Conservation (phyloP, 2,797 vertebrate species). For the Oryzias sinensis region DNA sequence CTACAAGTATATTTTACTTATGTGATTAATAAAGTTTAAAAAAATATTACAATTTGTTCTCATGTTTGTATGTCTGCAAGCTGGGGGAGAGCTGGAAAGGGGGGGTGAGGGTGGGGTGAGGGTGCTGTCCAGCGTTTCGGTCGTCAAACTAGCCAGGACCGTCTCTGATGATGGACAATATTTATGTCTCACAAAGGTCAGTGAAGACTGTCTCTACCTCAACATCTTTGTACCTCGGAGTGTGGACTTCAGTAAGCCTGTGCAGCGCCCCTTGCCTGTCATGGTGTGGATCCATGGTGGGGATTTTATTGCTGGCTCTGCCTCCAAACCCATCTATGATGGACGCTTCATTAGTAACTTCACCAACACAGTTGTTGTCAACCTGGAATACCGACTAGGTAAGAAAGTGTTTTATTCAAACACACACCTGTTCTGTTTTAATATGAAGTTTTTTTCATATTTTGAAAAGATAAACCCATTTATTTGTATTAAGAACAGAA, state of each 20-base stretch:
- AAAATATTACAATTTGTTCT: no score
- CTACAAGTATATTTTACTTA: no score
- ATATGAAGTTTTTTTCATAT: not conserved
- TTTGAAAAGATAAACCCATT: not conserved
- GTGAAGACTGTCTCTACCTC: conserved; percentile 81
- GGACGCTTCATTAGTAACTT: conserved; percentile 81
- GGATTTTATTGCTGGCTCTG: conserved; percentile 78
- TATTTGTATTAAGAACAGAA: not conserved
- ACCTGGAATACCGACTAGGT: conserved; percentile 78
- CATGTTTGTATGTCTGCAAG: no score
- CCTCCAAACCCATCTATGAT: conserved; percentile 79
- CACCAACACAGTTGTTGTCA: conserved; percentile 75
- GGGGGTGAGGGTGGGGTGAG: no score
- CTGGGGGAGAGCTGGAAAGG: no score
- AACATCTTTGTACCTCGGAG: conserved; percentile 76
- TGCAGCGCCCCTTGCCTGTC: conserved; percentile 63
- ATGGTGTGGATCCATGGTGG: conserved; percentile 84
- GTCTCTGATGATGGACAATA: not conserved
- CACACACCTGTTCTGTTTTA: not conserved
- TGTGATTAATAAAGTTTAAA: no score
- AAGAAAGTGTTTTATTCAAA: conserved; percentile 16
- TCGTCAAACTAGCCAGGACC: no score
- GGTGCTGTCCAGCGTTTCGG: no score
- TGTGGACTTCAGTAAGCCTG: conserved; percentile 59
- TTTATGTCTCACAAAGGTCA: conserved; percentile 59